Conservation (phyloP, 2,888 invertebrate genomes). For the Machimus rusticus region DNA sequence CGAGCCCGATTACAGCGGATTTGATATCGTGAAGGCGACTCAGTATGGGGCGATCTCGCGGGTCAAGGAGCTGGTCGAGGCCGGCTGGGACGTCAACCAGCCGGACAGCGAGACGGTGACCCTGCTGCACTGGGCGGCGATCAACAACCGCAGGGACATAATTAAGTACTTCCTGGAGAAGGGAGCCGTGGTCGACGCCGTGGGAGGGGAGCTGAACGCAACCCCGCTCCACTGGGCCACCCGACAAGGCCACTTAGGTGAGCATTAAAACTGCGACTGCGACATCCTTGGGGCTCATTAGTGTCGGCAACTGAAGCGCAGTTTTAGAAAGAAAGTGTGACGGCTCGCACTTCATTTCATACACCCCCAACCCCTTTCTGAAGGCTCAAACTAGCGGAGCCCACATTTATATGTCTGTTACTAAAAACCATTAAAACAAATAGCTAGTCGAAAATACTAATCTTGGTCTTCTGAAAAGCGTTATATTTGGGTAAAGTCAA, state of each 20-base stretch:
- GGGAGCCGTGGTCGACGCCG: constrained; percentile 88
- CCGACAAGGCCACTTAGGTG: constrained; percentile 82
- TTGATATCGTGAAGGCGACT: constrained; percentile 94
- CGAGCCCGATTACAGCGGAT: constrained; percentile 79
- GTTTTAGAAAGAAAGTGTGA: background rate
- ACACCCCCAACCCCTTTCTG: background rate
- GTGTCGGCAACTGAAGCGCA: background rate
- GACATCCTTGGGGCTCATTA: background rate
- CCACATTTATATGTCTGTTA: no score
- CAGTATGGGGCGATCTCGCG: constrained; percentile 92
- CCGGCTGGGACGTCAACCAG: constrained; percentile 92
- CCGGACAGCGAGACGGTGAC: constrained; percentile 96
- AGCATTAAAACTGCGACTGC: background rate
- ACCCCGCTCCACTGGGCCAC: constrained; percentile 99
- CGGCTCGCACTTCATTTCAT: background rate
- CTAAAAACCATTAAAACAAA: no score
- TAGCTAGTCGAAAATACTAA: no score
- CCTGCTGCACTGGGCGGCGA: constrained; percentile 98
- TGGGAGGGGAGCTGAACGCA: constrained; percentile 95
- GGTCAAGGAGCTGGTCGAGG: constrained; percentile 86
- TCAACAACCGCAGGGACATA: constrained; percentile 94
- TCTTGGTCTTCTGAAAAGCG: no score
- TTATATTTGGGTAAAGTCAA: no score
- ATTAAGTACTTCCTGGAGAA: constrained; percentile 86
- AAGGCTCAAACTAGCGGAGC: background rate